phyloP scores from a whole-genome alignment of 2,113 vertebrate species.

The Laticauda laticaudata region DNA sequence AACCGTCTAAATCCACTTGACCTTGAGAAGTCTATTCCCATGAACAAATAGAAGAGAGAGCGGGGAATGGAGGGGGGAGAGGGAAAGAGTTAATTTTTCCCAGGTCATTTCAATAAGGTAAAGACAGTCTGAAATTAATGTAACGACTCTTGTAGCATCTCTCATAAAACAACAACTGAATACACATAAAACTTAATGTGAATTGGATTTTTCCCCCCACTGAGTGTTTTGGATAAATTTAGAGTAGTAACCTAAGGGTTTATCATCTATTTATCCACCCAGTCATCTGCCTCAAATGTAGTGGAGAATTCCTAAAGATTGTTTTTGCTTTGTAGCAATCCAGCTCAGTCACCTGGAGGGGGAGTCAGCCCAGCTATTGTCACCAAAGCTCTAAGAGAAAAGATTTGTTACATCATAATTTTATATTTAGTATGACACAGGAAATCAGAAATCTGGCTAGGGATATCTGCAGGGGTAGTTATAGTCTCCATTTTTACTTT shows the following conservation, averaged over 20 bases:
- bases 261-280: background rate
- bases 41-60: background rate
- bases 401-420: background rate
- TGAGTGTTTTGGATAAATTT: background rate
- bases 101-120: background rate
- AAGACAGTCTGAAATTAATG: background rate
- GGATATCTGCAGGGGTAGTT: background rate
- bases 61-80: too few species aligned
- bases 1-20: slow-evolving; percentile 16
- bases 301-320: background rate
- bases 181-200: background rate
- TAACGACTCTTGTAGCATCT: background rate
- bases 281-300: background rate
- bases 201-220: background rate
- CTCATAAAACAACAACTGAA: background rate
- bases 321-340: background rate
- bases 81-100: too few species aligned
- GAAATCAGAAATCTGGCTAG: background rate
- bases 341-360: background rate
- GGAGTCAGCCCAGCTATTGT: background rate
- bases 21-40: background rate
- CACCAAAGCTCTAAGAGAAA: background rate
- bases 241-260: background rate
- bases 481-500: background rate
- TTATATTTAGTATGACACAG: background rate